phyloP scores from a whole-genome alignment of 2,888 invertebrate species.

The Molorchus minor region DNA sequence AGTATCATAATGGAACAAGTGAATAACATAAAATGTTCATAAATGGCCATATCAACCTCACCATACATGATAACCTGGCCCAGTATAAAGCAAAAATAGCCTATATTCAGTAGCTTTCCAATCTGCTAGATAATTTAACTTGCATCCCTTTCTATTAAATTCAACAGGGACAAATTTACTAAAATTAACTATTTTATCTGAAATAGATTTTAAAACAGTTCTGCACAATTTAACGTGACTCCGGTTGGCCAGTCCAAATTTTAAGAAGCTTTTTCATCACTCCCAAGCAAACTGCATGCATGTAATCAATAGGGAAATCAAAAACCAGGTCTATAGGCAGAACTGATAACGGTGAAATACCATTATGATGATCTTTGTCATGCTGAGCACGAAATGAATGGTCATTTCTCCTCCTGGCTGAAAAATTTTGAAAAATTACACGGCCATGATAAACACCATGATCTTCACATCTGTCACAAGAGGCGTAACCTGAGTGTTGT shows the following conservation, averaged over 20 bases:
- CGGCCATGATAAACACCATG: not conserved
- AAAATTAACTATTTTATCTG: not conserved
- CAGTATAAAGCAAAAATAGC: conserved; percentile 33
- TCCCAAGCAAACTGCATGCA: too few relatives aligned
- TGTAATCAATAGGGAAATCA: too few relatives aligned
- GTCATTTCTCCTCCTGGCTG: not conserved
- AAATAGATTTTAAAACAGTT: not conserved
- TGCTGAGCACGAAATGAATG: not conserved
- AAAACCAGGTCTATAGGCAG: too few relatives aligned
- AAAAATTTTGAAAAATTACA: not conserved
- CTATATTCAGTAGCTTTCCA: conserved; percentile 39
- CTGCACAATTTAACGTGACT: not conserved
- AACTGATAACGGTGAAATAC: too few relatives aligned
- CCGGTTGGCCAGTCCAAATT: too few relatives aligned
- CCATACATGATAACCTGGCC: conserved; percentile 27
- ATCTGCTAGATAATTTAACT: conserved; percentile 28
- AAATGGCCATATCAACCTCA: conserved; percentile 26
- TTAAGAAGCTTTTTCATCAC: too few relatives aligned
- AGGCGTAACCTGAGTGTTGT: not conserved
- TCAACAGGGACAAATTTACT: conserved; percentile 20
- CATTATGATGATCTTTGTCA: not conserved
- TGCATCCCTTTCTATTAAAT: conserved; percentile 28
- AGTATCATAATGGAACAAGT: conserved; percentile 31
- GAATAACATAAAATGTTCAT: conserved; percentile 39
- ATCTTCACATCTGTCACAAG: not conserved